Evolutionary conservation across 2,888 invertebrate genomes (phyloP).

Genomic region (Bruchidius siliquastri): DNA sequence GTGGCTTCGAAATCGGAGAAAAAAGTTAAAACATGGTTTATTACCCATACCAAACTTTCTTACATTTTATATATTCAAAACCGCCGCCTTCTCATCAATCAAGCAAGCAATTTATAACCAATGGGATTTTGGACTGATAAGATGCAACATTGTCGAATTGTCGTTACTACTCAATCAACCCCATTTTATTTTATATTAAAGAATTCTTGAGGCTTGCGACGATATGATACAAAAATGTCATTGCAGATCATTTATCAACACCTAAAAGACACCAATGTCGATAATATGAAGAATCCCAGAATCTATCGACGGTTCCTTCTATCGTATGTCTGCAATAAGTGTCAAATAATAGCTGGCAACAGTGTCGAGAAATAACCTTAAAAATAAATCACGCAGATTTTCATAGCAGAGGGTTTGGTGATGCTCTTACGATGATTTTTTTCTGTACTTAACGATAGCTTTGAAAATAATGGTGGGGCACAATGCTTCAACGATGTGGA

Average conservation of each 20-base stretch:
- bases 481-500: slow-evolving; percentile 58
- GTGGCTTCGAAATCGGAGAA: too few relatives aligned
- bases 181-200: too few relatives aligned
- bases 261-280: too few relatives aligned
- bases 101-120: not conserved
- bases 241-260: too few relatives aligned
- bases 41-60: too few relatives aligned
- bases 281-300: too few relatives aligned
- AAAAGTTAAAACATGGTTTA: too few relatives aligned
- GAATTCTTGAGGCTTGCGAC: too few relatives aligned
- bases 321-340: too few relatives aligned
- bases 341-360: not conserved
- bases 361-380: not conserved
- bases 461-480: slow-evolving; percentile 25
- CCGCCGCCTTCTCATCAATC: not conserved
- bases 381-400: not conserved
- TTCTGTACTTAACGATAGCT: not conserved
- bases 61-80: not conserved
- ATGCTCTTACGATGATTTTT: not conserved
- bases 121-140: not conserved
- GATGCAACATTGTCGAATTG: not conserved
- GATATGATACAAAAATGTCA: too few relatives aligned
- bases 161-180: too few relatives aligned
- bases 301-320: too few relatives aligned
- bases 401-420: not conserved